Base-by-base conservation (phyloP, 1,140 invertebrate genomes). In the Conus betulinus region DNA sequence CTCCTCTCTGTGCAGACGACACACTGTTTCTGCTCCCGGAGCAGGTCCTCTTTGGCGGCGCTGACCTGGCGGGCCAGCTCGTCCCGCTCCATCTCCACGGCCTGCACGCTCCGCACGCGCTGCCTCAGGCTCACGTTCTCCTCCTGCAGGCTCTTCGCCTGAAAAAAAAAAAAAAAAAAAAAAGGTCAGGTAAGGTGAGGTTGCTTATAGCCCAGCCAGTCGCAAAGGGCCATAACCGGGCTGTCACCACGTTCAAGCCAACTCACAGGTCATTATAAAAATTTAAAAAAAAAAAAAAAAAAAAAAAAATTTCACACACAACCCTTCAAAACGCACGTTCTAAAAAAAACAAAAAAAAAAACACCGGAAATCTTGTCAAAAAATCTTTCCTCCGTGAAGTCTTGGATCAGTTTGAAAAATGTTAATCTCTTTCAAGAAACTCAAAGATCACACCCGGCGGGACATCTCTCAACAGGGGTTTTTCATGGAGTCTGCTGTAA, bases 41-140 rank as follows among this genome's bases (percentile, higher is more conserved):
- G 92, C n/a, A 94, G 87, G 74, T 93, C 93, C 17, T 94, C 93
- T 87, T 94, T 94, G 57, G 93, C 89, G 0, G 88, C 74, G n/a
- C 93, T 91, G 60, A 94, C 84, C 85, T 94, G 94, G 25, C 92
- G 83, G 39, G 93, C 90, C 51, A 94, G 79, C 88, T 94, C 94
- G 83, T 93, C 92, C 83, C 93, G 57, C 90, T 94, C 93, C 39
- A 92, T 89, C 79, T 93, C 90, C n/a, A 93, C 39, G 3, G 89
- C 92, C 52, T 93, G 91, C 52, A 91, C 51, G 25, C 90, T 90
- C 25, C 94, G 89, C 39, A 92, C 78, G 63, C 92, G 89, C 60
- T 82, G 67, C 76, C 91, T 92, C 87, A 94, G 89, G 52, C 87
- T 88, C 55, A 88, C 81, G 87, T 93, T 93, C 79, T 93, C 93